Evolutionary conservation across 2,113 vertebrate species (phyloP).

Genomic region (Larimichthys crocea): DNA sequence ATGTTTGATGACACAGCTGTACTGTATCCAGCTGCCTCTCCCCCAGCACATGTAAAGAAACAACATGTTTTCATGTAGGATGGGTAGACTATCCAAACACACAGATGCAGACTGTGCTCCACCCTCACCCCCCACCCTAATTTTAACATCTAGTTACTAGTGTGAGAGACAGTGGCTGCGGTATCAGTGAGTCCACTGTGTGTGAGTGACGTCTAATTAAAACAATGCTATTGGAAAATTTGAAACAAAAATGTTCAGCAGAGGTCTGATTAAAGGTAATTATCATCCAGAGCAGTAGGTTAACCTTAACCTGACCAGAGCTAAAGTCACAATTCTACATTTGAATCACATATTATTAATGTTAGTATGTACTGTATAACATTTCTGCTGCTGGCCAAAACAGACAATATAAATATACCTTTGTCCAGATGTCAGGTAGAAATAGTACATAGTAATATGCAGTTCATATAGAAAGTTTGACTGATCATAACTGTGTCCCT

Average conservation of each 20-base stretch:
- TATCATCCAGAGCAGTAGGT: neutral
- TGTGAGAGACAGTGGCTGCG: neutral
- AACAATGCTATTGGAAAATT: too few relatives aligned
- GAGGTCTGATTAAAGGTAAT: too few relatives aligned
- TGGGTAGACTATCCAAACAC: neutral
- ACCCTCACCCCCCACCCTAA: too few relatives aligned
- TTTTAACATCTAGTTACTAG: neutral
- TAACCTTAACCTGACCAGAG: too few relatives aligned
- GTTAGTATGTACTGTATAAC: neutral
- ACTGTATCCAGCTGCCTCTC: neutral
- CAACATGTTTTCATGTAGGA: slow-evolving; percentile 4
- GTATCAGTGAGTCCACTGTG: neutral
- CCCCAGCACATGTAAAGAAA: neutral
- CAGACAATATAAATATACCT: neutral
- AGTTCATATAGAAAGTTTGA: neutral
- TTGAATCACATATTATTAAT: neutral
- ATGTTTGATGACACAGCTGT: slow-evolving; percentile 22
- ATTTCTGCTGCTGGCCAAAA: neutral
- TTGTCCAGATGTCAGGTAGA: neutral
- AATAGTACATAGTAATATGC: neutral
- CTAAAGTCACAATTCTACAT: neutral
- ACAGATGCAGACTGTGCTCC: neutral
- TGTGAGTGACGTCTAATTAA: neutral
- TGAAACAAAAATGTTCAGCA: too few relatives aligned
- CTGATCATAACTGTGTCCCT: slow-evolving; percentile 1